Evolutionary conservation across 2,113 vertebrate genomes (phyloP).

Genomic region (Solea solea): DNA sequence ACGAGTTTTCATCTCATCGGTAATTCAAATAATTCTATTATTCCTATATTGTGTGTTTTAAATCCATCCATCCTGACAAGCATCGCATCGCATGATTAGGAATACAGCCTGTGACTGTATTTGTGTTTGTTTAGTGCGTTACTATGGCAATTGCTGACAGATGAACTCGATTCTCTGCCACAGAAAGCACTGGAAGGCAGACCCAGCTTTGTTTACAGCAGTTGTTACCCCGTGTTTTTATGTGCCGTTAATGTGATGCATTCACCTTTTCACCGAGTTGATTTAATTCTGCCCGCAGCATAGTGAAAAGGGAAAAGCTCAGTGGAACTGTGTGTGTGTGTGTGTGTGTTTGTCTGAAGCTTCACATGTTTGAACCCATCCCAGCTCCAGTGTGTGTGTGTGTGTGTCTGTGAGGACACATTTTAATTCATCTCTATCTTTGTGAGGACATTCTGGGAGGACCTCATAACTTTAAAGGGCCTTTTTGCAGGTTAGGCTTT

Average conservation of each 20-base stretch:
- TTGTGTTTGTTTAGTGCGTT: conserved; percentile 32
- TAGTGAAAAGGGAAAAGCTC: not conserved
- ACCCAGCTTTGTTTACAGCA: conserved; percentile 48
- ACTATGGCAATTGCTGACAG: conserved; percentile 65
- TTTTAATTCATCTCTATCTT: too few relatives aligned
- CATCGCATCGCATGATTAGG: not conserved
- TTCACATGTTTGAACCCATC: conserved; percentile 62
- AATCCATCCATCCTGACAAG: too few relatives aligned
- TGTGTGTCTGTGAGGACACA: not conserved
- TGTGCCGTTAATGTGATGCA: not conserved
- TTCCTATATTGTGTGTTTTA: too few relatives aligned
- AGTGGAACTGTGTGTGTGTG: not conserved
- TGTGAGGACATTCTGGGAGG: too few relatives aligned
- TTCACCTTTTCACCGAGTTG: conserved; percentile 15
- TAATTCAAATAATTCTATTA: not conserved
- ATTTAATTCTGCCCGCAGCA: conserved; percentile 10
- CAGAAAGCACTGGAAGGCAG: conserved; percentile 58
- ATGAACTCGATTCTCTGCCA: conserved; percentile 61
- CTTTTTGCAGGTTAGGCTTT: too few relatives aligned
- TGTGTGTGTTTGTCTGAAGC: conserved; percentile 18
- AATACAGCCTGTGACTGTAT: conserved; percentile 10
- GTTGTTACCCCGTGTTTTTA: not conserved
- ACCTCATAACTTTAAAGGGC: too few relatives aligned
- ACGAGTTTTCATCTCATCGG: not conserved
- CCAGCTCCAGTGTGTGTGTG: conserved; percentile 33